These are phyloP conservation scores for Halichoeres trimaculatus DNA, from an alignment of 2,113 vertebrate species.

Conservation along the genomic window DNA sequence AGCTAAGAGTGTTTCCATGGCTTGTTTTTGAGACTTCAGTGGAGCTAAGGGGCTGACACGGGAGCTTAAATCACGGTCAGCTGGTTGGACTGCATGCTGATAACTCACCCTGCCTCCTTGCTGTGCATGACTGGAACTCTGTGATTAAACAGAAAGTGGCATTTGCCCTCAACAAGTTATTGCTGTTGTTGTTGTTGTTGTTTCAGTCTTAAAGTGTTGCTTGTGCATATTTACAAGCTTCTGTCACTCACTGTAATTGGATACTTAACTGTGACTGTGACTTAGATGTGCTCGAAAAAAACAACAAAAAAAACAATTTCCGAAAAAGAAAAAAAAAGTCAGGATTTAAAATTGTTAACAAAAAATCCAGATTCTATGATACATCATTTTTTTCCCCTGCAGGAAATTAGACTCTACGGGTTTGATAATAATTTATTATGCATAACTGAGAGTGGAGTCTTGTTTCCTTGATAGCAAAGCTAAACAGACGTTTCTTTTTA, in stretches of 20 bases:
- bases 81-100: slow-evolving; percentile 30
- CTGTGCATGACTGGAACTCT: slow-evolving; percentile 57
- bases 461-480: too few relatives aligned
- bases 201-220: slow-evolving; percentile 25
- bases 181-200: slow-evolving; percentile 41
- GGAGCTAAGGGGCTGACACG: slow-evolving; percentile 16
- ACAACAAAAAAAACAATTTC: too few relatives aligned
- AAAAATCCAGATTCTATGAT: too few relatives aligned
- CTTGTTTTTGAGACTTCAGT: slow-evolving; percentile 17
- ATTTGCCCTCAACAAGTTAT: slow-evolving; percentile 22
- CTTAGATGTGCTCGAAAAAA: too few relatives aligned
- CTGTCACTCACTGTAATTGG: slow-evolving; percentile 24
- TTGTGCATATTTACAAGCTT: slow-evolving; percentile 33
- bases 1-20: slow-evolving; percentile 14
- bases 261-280: slow-evolving; percentile 3
- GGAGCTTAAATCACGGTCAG: slow-evolving; percentile 11
- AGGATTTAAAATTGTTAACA: too few relatives aligned
- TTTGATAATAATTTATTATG: too few relatives aligned
- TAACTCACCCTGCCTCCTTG: slow-evolving; percentile 38
- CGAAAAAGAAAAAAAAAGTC: too few relatives aligned
- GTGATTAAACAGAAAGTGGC: slow-evolving; percentile 54
- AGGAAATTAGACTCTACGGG: too few relatives aligned
- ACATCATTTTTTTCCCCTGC: too few relatives aligned
- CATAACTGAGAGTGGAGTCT: too few relatives aligned
- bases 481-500: too few relatives aligned